Conservation (phyloP, 2,797 vertebrate genomes). For the Serranus cabrilla region DNA sequence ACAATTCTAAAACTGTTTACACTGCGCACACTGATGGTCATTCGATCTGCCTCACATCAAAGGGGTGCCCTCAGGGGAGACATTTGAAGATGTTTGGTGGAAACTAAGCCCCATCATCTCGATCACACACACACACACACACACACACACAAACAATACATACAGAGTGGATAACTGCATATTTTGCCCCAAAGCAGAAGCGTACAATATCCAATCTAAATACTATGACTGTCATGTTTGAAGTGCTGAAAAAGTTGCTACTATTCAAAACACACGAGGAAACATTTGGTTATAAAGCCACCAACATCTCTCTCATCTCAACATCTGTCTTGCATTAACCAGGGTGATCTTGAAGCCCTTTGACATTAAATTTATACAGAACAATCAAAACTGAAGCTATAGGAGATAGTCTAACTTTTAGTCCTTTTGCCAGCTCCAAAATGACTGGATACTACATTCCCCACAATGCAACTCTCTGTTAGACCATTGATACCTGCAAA, state of each 20-base stretch:
- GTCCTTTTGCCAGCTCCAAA: too few species aligned
- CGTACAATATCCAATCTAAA: not conserved
- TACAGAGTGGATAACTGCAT: not conserved
- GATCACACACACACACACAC: not conserved
- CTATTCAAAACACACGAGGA: not conserved
- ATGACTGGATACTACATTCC: too few species aligned
- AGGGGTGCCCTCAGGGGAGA: constrained; percentile 5
- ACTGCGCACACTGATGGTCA: constrained; percentile 10
- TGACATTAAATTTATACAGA: too few species aligned
- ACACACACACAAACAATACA: not conserved
- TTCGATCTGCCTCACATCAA: constrained; percentile 34
- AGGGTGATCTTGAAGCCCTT: too few species aligned
- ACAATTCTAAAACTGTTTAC: constrained; percentile 22
- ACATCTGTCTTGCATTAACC: too few species aligned
- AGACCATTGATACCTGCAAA: too few species aligned
- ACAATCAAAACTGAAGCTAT: too few species aligned
- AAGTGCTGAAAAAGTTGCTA: not conserved
- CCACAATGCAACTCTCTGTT: too few species aligned
- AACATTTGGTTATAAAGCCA: too few species aligned
- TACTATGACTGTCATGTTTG: not conserved
- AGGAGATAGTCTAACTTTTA: too few species aligned
- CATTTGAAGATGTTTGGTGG: not conserved
- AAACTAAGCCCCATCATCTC: not conserved
- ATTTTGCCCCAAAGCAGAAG: not conserved
- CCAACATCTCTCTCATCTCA: too few species aligned